Conservation (phyloP, 2,888 invertebrate species). For the Zaprionus lineosus region DNA sequence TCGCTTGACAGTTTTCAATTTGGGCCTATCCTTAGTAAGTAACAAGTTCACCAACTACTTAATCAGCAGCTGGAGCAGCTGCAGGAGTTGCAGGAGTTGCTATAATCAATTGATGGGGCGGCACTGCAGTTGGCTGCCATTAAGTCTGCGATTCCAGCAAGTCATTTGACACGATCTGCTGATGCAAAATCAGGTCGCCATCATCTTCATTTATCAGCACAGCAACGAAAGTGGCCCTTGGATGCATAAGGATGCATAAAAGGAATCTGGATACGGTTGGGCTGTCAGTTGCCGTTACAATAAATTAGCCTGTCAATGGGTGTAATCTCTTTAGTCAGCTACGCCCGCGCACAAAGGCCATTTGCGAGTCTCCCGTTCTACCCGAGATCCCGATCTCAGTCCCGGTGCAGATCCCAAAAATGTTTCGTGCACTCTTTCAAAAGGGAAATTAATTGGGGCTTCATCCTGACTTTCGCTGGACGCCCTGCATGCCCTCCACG, state of each 20-base stretch:
- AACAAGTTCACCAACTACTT: constrained; percentile 12
- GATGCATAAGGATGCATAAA: too few species aligned
- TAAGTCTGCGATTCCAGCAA: constrained; percentile 64
- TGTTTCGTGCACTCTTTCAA: background rate
- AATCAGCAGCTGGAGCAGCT: constrained; percentile 12
- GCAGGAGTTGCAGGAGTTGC: too few species aligned
- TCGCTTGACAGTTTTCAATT: constrained; percentile 14
- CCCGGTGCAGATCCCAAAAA: too few species aligned
- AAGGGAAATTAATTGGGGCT: constrained; percentile 60
- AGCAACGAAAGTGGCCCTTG: constrained; percentile 50
- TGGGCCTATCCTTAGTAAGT: constrained; percentile 38
- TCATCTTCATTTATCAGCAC: constrained; percentile 61
- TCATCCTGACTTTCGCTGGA: constrained; percentile 62
- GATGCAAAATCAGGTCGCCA: constrained; percentile 59
- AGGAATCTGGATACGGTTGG: too few species aligned
- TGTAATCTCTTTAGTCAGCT: constrained; percentile 24
- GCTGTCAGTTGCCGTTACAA: constrained; percentile 74
- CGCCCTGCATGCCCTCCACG: constrained; percentile 25
- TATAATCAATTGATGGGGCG: constrained; percentile 30
- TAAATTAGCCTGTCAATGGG: constrained; percentile 67
- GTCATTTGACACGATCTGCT: constrained; percentile 40
- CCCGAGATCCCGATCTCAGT: too few species aligned
- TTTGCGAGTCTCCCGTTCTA: constrained; percentile 1
- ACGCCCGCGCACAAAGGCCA: constrained; percentile 36
- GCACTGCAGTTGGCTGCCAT: constrained; percentile 60